A percentile compares a stretch with the other conserved stretches of the same genome.
Conservation (phyloP, 2,113 vertebrate genomes). For the Brachypodius melanocephalos region DNA sequence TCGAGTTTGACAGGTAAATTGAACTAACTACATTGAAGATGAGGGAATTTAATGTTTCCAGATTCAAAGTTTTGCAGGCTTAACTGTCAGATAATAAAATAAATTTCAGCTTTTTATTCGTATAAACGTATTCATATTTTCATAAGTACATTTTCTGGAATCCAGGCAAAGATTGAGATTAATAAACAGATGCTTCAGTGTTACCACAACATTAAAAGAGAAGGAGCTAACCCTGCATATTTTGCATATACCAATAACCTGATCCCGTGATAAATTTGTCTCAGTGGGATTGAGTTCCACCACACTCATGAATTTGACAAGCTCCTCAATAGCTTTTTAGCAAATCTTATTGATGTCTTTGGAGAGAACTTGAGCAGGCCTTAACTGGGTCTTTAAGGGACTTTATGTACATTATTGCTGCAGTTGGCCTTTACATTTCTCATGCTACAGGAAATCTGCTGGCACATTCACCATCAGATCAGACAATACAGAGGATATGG, state of each 20-base stretch:
- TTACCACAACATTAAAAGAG: background rate
- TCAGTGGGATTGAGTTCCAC: background rate
- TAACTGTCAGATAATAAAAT: conserved; percentile 7
- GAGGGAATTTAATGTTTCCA: conserved; percentile 1
- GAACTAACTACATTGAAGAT: background rate
- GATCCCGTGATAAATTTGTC: background rate
- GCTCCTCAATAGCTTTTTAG: background rate
- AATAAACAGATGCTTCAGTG: background rate
- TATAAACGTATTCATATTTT: background rate
- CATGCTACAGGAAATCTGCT: background rate
- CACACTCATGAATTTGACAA: background rate
- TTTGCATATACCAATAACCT: background rate
- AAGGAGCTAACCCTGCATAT: background rate
- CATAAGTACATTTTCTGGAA: background rate
- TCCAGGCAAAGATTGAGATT: background rate
- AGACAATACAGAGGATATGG: background rate
- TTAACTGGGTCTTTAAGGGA: background rate
- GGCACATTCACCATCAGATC: background rate
- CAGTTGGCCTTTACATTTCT: background rate
- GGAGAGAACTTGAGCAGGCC: background rate
- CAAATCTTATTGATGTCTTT: background rate
- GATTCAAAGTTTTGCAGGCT: background rate
- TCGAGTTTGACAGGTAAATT: conserved; percentile 56
- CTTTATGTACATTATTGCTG: background rate
- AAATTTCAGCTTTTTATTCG: background rate